Evolutionary conservation across 2,797 vertebrate species (phyloP), one percentile per base, ranked within the genome.

Genomic region (Acipenser oxyrinchus): DNA sequence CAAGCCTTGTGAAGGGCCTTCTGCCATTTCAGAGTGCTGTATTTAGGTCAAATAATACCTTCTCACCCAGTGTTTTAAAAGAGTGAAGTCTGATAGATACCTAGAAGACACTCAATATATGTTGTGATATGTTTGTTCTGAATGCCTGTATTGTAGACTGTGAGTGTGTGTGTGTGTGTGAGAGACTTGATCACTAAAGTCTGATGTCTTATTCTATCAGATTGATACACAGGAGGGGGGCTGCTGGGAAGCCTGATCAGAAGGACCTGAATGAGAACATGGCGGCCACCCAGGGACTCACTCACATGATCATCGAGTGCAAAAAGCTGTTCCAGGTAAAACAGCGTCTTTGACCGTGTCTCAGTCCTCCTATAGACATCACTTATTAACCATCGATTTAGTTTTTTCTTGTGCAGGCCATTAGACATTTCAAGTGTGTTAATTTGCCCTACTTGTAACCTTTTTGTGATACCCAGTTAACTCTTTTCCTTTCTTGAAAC

Each of bases 311-410:
- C 77, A 84, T 78, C 0, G 89, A 93, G 77, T 93, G 91, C 83
- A 93, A 93, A 81, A 92, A 92, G 70, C 89, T 93, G 48, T 93
- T 93, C 71, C 90, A 93, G 88, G 90, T 93, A 68, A 13, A 58
- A n/a, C 4, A 12, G 11, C 11, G 1, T 12, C 8, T 53, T 53
- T 12, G 23, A 37, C 23, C 23, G 2, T 37, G 23, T 4, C 23
- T 37, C 23, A 37, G 23, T 37, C 23, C 23, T 37, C 23, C 15
- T 37, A 4, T 37, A 37, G 23, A 37, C 23, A 37, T 37, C 23
- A 37, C 23, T 37, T 37, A 3, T 37, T 37, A 37, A 37, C 23
- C 23, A 37, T 37, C 2, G 2, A 37, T 37, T 37, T 37, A 37
- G 23, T 37, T 37, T 37, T 37, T 37, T 37, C 23, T 37, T 37